Evolutionary conservation across 2,113 vertebrate species (phyloP), one percentile per base, ranked within the genome.

Genomic region (Melospiza melodia): DNA sequence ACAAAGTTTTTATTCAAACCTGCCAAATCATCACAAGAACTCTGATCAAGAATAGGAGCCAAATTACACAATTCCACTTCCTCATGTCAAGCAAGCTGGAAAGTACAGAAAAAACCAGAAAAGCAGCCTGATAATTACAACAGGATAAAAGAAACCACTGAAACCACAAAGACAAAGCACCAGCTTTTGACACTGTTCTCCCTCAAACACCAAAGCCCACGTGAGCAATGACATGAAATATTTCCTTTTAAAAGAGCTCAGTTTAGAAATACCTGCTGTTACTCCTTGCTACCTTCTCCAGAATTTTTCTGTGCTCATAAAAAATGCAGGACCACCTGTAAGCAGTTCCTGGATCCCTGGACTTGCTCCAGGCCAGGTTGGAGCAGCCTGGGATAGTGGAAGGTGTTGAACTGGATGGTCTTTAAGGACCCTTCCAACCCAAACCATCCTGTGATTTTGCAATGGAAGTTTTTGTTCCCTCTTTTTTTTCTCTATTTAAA

Each of bases 21-120:
- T 49, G 80, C 43, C 54, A 3, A 8, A 59, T 72, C 90, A 86
- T 35, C 61, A 8, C 57, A 8, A 73, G 87, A 82, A 79, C 41
- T 61, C 55, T 25, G 81, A 84, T 33, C 33, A 63, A 79, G 33
- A 54, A 19, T 21, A 37, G 37, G 35, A 74, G 91, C 33, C 68
- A 89, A 91, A 28, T 61, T 58, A 76, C 52, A 80, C 78, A 89
- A 59, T 12, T 57, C 24, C 83, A 88, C 66, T 89, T 94, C 91
- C 91, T 85, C 14, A 2, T 89, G 67, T 48, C 66, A 73, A 91
- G 55, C 79, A 71, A 41, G 66, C 21, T 72, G 84, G 90, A 94
- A 97, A 97, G 84, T 72, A 87, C 93, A 86, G 93, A 78, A 68
- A 69, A 31, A 84, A 31, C 2, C 69, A 92, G 57, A 77, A 62